Base-by-base conservation (phyloP, 2,113 vertebrate species). In the Tupaia chinensis region DNA sequence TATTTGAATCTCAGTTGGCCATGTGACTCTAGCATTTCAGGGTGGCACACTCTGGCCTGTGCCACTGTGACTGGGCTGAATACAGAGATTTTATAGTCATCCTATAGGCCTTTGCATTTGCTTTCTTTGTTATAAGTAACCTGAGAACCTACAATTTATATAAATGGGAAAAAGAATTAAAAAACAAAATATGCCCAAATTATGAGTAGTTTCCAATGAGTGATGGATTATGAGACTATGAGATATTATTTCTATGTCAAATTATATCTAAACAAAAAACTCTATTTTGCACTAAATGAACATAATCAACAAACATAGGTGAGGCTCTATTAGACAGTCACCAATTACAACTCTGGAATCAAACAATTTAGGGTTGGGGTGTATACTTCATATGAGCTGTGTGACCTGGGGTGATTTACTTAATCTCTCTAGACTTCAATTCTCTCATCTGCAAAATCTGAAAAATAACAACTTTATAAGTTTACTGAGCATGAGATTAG, bases 121-220 rank as follows among this genome's bases (percentile, higher is more conserved):
- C 87, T 94, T 93, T 69, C 65, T 87, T 76, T 87, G 32, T 69
- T 92, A 96, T 91, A 79, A 95, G 68, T 94, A 96, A 98, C 1
- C 1, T 88, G 95, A 98, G 97, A 93, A 85, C 54, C 70, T 54
- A 73, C 0, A 29, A 73, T 93, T 95, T 93, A 90, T 7, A 77
- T 61, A 80, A 85, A 69, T 32, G 14, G 54, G 63, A 91, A 76
- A 93, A 79, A 58, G 5, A 3, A 29, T 10, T 34, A 84, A 94
- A 77, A 53, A 53, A 63, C 29, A 94, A 61, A 96, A 78, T 60
- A 34, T 17, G 95, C 9, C 44, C 58, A 72, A 70, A 69, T 82
- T 92, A 87, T 81, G 53, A 68, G 53, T 74, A 32, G 58, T 65
- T 54, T 44, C 25, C 54, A 85, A 20, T 87, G 32, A 89, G 17